These are phyloP conservation scores for Pitangus sulphuratus DNA, from an alignment of 2,797 vertebrate genomes.

Conservation along the genomic window DNA sequence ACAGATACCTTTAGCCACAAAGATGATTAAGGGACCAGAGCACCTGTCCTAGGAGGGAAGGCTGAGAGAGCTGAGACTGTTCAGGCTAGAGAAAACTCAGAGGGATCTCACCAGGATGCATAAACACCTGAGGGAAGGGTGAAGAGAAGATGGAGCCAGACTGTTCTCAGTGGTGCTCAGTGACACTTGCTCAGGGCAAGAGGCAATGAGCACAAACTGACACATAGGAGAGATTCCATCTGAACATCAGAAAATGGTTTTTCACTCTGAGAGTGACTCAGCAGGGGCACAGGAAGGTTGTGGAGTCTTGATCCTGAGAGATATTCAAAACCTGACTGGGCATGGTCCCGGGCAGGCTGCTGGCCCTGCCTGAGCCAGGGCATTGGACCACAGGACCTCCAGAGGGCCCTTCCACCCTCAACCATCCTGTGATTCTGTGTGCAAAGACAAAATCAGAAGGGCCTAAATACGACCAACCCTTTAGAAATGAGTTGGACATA, in stretches of 20 bases:
- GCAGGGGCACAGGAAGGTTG: not conserved
- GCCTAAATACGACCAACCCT: not conserved
- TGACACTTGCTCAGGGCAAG: not conserved
- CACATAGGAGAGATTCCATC: not conserved
- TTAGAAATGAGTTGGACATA: not conserved
- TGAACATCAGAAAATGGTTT: not conserved
- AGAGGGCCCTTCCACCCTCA: not conserved
- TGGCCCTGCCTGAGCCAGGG: not conserved
- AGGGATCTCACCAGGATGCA: not conserved
- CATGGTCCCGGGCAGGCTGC: not conserved
- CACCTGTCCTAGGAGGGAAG: not conserved
- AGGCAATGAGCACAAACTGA: not conserved
- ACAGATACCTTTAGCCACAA: not conserved
- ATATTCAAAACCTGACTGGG: not conserved
- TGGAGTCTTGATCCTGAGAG: not conserved
- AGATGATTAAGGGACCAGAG: not conserved
- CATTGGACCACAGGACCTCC: not conserved
- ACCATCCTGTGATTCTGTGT: not conserved
- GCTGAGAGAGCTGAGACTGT: not conserved
- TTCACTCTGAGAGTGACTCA: not conserved
- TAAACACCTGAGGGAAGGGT: not conserved
- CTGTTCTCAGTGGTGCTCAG: not conserved
- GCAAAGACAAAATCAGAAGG: not conserved
- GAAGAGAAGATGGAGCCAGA: not conserved
- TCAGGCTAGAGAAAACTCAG: not conserved